A percentile compares a stretch with the other conserved stretches of the same genome.
phyloP scores from a whole-genome alignment of 35 echinoderm and acorn worm species.

The Heliocidaris tuberculata region DNA sequence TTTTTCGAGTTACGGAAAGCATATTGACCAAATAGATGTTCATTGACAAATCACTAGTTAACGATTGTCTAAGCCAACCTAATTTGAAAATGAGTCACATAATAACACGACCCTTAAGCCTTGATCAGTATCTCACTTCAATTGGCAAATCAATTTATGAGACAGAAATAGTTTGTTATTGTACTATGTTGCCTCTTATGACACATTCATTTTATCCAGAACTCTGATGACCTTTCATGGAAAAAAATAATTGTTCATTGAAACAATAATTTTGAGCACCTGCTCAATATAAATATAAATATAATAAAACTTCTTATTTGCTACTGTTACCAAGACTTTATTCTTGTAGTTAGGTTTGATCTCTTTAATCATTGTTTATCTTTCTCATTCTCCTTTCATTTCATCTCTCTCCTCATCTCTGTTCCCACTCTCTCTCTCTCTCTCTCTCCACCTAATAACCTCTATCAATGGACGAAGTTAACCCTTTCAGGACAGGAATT shows the following conservation, averaged over 20 bases:
- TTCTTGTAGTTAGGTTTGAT: no score
- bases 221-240: background rate
- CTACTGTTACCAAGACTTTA: no score
- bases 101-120: background rate
- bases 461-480: no score
- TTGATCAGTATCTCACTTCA: background rate
- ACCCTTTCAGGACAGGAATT: no score
- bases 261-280: background rate
- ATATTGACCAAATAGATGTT: background rate
- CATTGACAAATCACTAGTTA: no score
- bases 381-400: no score
- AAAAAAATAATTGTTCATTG: background rate
- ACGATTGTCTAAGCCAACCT: no score
- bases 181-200: background rate
- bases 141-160: slow-evolving; percentile 4
- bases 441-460: background rate
- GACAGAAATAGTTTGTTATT: background rate
- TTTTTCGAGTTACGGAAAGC: background rate
- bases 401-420: background rate
- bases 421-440: background rate
- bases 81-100: background rate
- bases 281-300: background rate
- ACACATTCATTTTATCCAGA: background rate
- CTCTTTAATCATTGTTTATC: no score
- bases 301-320: no score